Conservation (phyloP, 2,113 vertebrate genomes). For the Stegostoma tigrinum region DNA sequence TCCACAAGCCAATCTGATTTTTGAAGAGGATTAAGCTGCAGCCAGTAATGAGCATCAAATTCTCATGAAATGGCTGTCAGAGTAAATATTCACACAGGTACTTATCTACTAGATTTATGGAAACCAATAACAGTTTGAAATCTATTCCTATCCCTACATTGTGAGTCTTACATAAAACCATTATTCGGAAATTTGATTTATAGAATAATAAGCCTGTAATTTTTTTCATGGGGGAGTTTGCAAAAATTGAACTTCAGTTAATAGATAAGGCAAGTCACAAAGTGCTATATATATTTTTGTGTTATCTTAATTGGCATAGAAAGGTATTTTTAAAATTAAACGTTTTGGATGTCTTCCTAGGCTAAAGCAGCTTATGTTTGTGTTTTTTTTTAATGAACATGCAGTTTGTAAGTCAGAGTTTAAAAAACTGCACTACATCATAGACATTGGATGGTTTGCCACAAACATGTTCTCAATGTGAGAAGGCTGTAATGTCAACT, state of each 20-base stretch:
- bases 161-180: neutral
- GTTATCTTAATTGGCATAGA: neutral
- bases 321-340: neutral
- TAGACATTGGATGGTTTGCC: neutral
- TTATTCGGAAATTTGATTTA: neutral
- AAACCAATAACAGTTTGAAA: neutral
- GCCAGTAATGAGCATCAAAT: no score
- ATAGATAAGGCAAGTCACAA: neutral
- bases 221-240: neutral
- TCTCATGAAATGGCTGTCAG: neutral
- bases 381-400: neutral
- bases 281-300: neutral
- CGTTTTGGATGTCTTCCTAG: neutral
- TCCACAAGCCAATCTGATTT: conserved; percentile 41
- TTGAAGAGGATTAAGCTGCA: neutral
- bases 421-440: neutral
- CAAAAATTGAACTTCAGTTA: neutral
- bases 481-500: neutral
- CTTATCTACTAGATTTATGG: neutral
- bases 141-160: neutral
- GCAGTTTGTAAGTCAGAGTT: neutral
- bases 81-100: neutral
- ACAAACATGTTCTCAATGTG: neutral
- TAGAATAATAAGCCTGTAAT: neutral
- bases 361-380: neutral